Evolutionary conservation across 2,113 vertebrate genomes (phyloP), one percentile per base, ranked within the genome.

Genomic region (Oplegnathus fasciatus): DNA sequence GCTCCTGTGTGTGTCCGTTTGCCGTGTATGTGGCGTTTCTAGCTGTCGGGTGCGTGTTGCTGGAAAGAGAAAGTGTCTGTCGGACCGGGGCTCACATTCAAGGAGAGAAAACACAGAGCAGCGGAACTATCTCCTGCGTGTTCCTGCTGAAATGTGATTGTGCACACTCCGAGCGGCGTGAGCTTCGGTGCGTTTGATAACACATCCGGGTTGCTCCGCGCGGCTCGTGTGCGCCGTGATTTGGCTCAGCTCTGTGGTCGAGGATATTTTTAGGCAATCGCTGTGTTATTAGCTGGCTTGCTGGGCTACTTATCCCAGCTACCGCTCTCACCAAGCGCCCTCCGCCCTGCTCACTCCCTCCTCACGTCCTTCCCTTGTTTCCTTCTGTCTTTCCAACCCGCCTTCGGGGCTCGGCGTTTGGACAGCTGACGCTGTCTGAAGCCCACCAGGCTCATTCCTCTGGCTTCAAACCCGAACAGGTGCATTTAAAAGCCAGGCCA

Each of bases 261-360:
- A 0, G 79, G 78, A 24, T 90, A 90, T 92, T 91, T 92, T 87
- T 88, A 89, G 88, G 60, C 67, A 2, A 0, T 58, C 48, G 65
- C 81, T 28, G 81, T 80, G 89, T 91, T 86, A 89, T 91, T 91
- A 90, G 78, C 86, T 69, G 84, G 46, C 57, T 81, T 15, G 52
- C 86, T 62, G 68, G 58, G 85, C 80, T 80, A 40, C 86, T 86
- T 83, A 88, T 65, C 79, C 82, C 65, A 4, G 75, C 70, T 79
- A 61, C 75, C 34, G 61, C 57, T 34, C 32, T 60, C 50, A 15
- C 64, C 11, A n/a, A n/a, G n/a, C n/a, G n/a, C n/a, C n/a, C 60
- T 13, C 74, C 73, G 17, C 68, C 61, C 66, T 17, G 7, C 67
- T 58, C 26, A 6, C 30, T 17, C 2, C 22, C 15, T 28, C 54